Percentiles rank a stretch among this genome's conserved stretches.
These are phyloP conservation scores for Halichoerus grypus DNA, from an alignment of 2,113 vertebrate genomes.

Conservation along the genomic window DNA sequence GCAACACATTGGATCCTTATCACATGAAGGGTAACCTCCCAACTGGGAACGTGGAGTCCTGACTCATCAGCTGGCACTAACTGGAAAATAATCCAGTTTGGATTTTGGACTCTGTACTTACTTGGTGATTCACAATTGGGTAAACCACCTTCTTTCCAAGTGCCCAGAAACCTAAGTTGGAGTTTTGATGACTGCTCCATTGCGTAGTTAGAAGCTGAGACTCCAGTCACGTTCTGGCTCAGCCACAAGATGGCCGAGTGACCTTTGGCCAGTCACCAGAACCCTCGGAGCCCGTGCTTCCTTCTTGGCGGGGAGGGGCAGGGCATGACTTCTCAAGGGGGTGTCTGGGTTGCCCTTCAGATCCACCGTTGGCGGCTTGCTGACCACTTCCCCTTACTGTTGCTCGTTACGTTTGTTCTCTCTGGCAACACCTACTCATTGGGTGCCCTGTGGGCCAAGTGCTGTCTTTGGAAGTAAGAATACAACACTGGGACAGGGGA, in stretches of 20 bases:
- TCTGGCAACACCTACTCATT: fast-evolving
- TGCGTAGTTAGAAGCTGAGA: not conserved
- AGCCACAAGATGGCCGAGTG: not conserved
- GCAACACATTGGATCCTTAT: not conserved
- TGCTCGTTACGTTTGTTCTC: not conserved
- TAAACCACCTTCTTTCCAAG: conserved; percentile 22
- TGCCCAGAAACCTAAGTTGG: conserved; percentile 11
- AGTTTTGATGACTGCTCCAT: conserved; percentile 4
- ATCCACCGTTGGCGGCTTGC: not conserved
- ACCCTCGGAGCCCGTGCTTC: not conserved
- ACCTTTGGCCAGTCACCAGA: not conserved
- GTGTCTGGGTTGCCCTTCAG: not conserved
- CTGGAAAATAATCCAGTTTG: conserved; percentile 34
- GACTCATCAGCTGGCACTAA: conserved; percentile 6
- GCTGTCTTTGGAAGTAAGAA: not conserved
- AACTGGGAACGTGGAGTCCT: not conserved
- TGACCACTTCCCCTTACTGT: not conserved
- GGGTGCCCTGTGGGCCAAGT: not conserved
- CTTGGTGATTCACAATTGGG: conserved; percentile 50
- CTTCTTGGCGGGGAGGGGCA: not conserved
- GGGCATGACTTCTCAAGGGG: not conserved
- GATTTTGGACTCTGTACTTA: conserved; percentile 50
- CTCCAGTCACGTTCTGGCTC: not conserved
- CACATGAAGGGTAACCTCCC: not conserved
- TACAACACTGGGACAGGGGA: not conserved